phyloP scores from a whole-genome alignment of 2,888 invertebrate species.

The Pyrochroa serraticornis region DNA sequence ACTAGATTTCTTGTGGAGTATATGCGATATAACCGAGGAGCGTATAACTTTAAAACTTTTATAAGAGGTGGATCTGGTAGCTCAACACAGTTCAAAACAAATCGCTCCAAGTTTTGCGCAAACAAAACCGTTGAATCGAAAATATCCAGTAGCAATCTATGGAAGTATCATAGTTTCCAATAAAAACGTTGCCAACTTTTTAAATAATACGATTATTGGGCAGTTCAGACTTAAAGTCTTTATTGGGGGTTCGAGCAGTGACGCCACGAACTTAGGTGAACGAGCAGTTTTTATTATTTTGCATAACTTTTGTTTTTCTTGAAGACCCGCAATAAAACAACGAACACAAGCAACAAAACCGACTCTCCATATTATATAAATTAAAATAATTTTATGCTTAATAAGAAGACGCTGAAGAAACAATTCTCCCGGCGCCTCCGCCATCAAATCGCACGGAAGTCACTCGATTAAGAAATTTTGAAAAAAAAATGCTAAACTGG shows the following conservation, averaged over 20 bases:
- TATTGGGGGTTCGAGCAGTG: too few relatives aligned
- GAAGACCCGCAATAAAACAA: too few relatives aligned
- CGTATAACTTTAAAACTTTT: conserved; percentile 41
- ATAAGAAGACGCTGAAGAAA: too few relatives aligned
- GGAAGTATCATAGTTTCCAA: conserved; percentile 39
- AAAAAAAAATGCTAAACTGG: too few relatives aligned
- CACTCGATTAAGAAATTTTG: too few relatives aligned
- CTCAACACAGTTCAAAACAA: conserved; percentile 46
- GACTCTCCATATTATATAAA: too few relatives aligned
- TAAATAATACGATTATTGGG: conserved; percentile 28
- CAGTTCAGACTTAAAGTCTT: too few relatives aligned
- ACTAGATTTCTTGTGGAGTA: conserved; percentile 29
- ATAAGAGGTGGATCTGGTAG: conserved; percentile 34
- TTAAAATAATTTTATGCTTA: too few relatives aligned
- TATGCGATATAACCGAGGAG: conserved; percentile 9
- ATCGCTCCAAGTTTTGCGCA: conserved; percentile 39
- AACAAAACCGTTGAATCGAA: conserved; percentile 49
- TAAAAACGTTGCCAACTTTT: conserved; percentile 31
- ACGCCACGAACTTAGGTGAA: too few relatives aligned
- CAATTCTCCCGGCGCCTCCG: too few relatives aligned
- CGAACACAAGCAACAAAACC: too few relatives aligned
- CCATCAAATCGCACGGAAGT: too few relatives aligned
- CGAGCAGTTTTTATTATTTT: neutral
- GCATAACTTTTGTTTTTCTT: neutral
- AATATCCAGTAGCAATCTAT: conserved; percentile 44